Conservation (phyloP, 2,113 vertebrate genomes). For the Oryzias celebensis region DNA sequence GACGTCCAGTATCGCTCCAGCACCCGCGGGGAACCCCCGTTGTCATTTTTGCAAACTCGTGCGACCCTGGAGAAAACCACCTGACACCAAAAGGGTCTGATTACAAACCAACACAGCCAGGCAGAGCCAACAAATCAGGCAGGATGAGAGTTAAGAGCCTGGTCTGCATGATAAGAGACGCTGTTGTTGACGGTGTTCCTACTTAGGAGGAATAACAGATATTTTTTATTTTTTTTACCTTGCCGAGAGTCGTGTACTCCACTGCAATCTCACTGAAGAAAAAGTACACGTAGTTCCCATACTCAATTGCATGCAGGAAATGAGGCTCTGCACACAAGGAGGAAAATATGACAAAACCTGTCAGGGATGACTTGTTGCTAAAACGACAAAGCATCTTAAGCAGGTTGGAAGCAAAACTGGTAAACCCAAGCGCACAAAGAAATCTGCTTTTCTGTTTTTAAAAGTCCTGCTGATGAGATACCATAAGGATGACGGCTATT, state of each 20-base stretch:
- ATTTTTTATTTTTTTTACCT: constrained; percentile 72
- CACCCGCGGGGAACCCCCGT: constrained; percentile 89
- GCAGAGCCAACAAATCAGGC: background rate
- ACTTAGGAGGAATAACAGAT: background rate
- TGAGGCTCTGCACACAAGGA: constrained; percentile 83
- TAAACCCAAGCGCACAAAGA: constrained; percentile 12
- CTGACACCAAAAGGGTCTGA: constrained; percentile 57
- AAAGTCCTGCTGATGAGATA: too few species aligned
- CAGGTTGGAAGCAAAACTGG: constrained; percentile 3
- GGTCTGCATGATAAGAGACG: background rate
- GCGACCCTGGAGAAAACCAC: constrained; percentile 92
- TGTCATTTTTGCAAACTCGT: constrained; percentile 92
- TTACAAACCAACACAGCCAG: background rate
- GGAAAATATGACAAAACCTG: constrained; percentile 3
- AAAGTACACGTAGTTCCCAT: constrained; percentile 90
- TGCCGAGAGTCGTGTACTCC: constrained; percentile 88
- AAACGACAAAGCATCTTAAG: constrained; percentile 2
- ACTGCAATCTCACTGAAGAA: constrained; percentile 96
- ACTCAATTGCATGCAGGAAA: constrained; percentile 89
- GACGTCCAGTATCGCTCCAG: constrained; percentile 96
- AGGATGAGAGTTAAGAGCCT: background rate
- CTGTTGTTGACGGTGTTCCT: background rate
- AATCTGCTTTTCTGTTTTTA: background rate
- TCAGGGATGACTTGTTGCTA: constrained; percentile 21
- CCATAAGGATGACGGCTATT: too few species aligned